A percentile compares a stretch with the other conserved stretches of the same genome.
Conservation (phyloP, 2,888 invertebrate species). For the Agrypnus murinus region DNA sequence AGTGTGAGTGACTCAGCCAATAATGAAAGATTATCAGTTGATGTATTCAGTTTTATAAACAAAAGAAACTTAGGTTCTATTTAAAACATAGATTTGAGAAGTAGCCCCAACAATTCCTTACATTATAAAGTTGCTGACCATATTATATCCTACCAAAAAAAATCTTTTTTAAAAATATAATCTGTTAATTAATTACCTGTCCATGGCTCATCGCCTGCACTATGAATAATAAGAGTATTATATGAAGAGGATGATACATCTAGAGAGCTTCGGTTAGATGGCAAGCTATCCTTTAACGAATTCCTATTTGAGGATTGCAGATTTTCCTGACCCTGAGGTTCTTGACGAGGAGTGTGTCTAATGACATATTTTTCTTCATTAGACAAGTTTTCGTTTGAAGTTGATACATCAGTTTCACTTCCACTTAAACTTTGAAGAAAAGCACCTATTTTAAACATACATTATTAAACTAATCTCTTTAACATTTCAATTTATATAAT, state of each 20-base stretch:
- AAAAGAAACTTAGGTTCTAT: too few relatives aligned
- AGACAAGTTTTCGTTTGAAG: slow-evolving; percentile 91
- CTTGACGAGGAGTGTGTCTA: slow-evolving; percentile 87
- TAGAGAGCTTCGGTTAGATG: slow-evolving; percentile 79
- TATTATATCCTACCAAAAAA: too few relatives aligned
- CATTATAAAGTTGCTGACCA: too few relatives aligned
- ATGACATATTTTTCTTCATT: slow-evolving; percentile 90
- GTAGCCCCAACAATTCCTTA: too few relatives aligned
- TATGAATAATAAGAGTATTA: slow-evolving; percentile 89
- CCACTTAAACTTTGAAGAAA: slow-evolving; percentile 87
- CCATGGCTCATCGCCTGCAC: slow-evolving; percentile 83
- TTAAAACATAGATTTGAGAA: too few relatives aligned
- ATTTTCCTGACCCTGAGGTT: slow-evolving; percentile 94
- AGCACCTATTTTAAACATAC: slow-evolving; percentile 69
- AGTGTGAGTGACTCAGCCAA: too few relatives aligned
- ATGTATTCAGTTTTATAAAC: too few relatives aligned
- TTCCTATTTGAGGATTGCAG: slow-evolving; percentile 76
- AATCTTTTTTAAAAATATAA: too few relatives aligned
- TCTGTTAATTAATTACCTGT: slow-evolving; percentile 73
- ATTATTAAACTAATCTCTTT: too few relatives aligned
- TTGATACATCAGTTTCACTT: slow-evolving; percentile 92
- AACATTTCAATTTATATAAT: too few relatives aligned
- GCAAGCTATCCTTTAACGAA: slow-evolving; percentile 76
- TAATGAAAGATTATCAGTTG: too few relatives aligned
- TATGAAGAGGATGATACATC: slow-evolving; percentile 87